Percentiles rank a stretch among this genome's conserved stretches.
phyloP scores from a whole-genome alignment of 2,113 vertebrate genomes.

The Atherinomorus stipes region DNA sequence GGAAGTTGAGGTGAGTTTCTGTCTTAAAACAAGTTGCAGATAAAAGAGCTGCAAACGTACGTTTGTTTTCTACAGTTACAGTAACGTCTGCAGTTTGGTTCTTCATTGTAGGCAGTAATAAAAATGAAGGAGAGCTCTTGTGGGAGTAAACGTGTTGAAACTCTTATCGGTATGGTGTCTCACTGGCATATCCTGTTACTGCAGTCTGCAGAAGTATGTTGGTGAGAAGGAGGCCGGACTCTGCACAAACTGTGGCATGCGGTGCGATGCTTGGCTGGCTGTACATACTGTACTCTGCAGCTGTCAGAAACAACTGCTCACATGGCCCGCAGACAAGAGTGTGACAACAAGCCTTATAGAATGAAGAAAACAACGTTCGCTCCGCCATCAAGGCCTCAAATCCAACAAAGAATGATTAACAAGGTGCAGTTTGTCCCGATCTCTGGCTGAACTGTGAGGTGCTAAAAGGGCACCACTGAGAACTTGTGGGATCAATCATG shows the following conservation, averaged over 20 bases:
- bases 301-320: conserved; percentile 70
- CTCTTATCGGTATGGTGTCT: no score
- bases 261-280: conserved; percentile 41
- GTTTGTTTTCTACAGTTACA: no score
- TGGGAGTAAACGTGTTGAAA: no score
- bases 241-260: conserved; percentile 24
- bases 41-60: no score
- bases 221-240: conserved; percentile 9
- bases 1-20: no score
- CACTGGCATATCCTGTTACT: background rate
- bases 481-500: background rate
- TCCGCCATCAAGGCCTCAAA: background rate
- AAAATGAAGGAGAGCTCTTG: no score
- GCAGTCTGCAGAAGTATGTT: background rate
- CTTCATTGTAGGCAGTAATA: no score
- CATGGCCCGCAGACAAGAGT: conserved; percentile 9
- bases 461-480: no score
- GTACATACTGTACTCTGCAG: conserved; percentile 54
- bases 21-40: no score
- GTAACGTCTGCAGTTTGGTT: no score
- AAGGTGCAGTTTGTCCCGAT: background rate
- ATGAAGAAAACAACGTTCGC: background rate
- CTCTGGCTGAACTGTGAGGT: background rate
- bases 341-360: background rate
- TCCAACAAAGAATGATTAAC: background rate